Conservation (phyloP, 2,888 invertebrate species). For the Autographa pulchrina region DNA sequence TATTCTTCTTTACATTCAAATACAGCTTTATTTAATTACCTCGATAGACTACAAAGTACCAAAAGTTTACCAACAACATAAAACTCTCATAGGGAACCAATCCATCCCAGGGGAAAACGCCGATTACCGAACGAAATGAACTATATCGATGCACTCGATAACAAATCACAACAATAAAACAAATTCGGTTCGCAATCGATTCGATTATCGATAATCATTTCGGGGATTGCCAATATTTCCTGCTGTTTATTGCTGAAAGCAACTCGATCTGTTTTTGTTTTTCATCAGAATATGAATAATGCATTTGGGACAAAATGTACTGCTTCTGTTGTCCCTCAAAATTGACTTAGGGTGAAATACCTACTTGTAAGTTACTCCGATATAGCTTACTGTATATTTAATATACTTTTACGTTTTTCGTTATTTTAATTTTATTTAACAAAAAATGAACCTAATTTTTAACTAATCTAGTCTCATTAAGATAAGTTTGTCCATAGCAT, state of each 20-base stretch:
- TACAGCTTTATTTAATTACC: not conserved
- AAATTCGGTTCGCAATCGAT: constrained; percentile 49
- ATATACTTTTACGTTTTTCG: too few relatives aligned
- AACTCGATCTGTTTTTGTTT: not conserved
- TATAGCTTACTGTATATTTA: too few relatives aligned
- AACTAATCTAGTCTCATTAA: too few relatives aligned
- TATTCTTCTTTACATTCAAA: not conserved
- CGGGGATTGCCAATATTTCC: constrained; percentile 30
- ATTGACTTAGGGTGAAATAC: not conserved
- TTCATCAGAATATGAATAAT: not conserved
- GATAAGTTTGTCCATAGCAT: too few relatives aligned
- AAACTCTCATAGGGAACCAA: not conserved
- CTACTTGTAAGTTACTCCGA: not conserved
- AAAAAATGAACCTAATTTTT: too few relatives aligned
- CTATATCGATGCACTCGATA: constrained; percentile 37
- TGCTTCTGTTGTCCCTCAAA: not conserved
- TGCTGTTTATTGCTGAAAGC: constrained; percentile 24
- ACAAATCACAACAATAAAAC: constrained; percentile 53
- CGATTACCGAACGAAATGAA: constrained; percentile 54
- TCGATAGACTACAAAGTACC: not conserved
- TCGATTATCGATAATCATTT: constrained; percentile 44
- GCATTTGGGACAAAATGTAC: not conserved
- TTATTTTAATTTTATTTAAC: too few relatives aligned
- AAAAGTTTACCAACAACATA: not conserved
- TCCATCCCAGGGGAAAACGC: constrained; percentile 26